Base-by-base conservation (phyloP, 2,888 invertebrate species). In the Drosophila atripex region DNA sequence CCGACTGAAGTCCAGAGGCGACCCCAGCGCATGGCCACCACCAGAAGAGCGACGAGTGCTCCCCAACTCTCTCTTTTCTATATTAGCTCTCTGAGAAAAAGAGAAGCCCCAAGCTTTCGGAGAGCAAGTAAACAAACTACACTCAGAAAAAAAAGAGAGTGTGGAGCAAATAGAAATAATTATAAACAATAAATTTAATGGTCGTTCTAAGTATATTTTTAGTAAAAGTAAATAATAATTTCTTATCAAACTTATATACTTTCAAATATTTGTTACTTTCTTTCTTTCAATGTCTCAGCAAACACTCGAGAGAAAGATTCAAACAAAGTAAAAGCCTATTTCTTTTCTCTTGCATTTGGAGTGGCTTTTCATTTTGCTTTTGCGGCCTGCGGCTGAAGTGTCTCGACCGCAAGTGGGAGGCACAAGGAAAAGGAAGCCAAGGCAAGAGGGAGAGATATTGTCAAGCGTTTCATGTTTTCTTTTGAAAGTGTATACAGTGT, bases 361-460 rank as follows among this genome's bases (percentile, higher is more conserved):
- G 54, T 55, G 54, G 23, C 38, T 56, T 47, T 71, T 70, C 56
- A 54, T 70, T 70, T 61, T 23, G 50, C 30, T 39, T 39, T 55
- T 43, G 59, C 47, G 51, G 77, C 49, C 58, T 61, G 43, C 61
- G 56, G 66, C 47, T 68, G 51, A 41, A 74, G 71, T 61, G 72
- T 55, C 65, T 76, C 76, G 70, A 79, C 86, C 86, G 72, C 86
- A 83, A 86, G 86, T 86, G 83, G 78, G 80, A 77, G 85, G 73
- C 64, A 65, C 56, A 65, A 55, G 60, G 61, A 69, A 75, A 76
- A 73, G 76, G 54, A 76, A 50, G 64, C 64, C 69, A 49, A 68
- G 69, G 64, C 39, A n/a, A n/a, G n/a, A n/a, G n/a, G 47, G 61
- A 60, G 56, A 47, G 21, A 21, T 54, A 76, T 74, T 84, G 69